Evolutionary conservation across 2,888 invertebrate species (phyloP).

Genomic region (Keiferia lycopersicella): DNA sequence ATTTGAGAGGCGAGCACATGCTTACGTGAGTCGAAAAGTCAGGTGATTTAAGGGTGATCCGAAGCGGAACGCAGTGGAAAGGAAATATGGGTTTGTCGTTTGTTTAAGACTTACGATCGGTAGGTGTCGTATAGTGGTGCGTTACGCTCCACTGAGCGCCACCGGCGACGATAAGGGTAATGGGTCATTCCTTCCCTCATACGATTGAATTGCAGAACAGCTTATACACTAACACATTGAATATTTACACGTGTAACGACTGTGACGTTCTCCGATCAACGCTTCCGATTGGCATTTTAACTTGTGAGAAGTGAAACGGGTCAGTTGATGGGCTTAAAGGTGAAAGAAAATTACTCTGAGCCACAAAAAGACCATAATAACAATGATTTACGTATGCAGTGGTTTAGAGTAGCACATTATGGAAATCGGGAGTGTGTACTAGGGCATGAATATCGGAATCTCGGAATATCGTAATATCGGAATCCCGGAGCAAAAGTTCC

Average conservation of each 20-base stretch:
- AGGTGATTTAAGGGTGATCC: constrained; percentile 32
- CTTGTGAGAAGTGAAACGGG: constrained; percentile 55
- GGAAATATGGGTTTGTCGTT: constrained; percentile 34
- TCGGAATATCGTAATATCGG: too few species aligned
- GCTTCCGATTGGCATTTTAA: constrained; percentile 60
- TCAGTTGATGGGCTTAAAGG: constrained; percentile 33
- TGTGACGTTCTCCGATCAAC: constrained; percentile 59
- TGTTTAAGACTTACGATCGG: constrained; percentile 33
- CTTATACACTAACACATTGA: constrained; percentile 57
- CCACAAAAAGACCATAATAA: constrained; percentile 16
- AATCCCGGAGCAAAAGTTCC: too few species aligned
- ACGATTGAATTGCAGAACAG: constrained; percentile 72
- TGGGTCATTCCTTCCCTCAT: constrained; percentile 64
- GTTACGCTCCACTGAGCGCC: background rate
- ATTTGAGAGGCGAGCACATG: constrained; percentile 29
- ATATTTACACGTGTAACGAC: constrained; percentile 70
- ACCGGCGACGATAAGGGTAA: constrained; percentile 47
- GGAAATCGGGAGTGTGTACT: constrained; percentile 20
- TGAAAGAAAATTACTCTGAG: constrained; percentile 19
- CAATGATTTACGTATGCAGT: constrained; percentile 25
- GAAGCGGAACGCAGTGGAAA: constrained; percentile 33
- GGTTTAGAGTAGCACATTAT: constrained; percentile 26
- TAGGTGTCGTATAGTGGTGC: constrained; percentile 27
- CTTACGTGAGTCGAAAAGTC: constrained; percentile 30
- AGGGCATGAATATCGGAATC: too few species aligned